A percentile compares a stretch with the other conserved stretches of the same genome.
These are phyloP conservation scores for Orthosia cruda DNA, from an alignment of 2,888 invertebrate species.

Conservation along the genomic window DNA sequence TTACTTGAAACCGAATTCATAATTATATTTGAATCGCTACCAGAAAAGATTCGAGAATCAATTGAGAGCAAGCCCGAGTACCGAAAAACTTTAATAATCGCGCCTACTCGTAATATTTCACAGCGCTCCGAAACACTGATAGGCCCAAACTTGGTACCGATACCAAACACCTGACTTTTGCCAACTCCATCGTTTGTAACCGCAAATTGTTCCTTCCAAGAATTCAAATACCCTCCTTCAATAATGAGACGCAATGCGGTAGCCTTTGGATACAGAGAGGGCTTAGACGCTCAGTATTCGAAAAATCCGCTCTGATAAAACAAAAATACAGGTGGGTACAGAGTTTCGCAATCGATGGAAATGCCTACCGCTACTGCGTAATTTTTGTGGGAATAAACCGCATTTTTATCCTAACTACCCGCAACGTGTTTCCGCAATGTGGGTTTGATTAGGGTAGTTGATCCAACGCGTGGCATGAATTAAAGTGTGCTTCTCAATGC, in stretches of 20 bases:
- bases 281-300: conserved; percentile 34
- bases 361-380: conserved; percentile 17
- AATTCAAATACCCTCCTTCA: conserved; percentile 72
- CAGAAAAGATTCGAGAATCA: conserved; percentile 24
- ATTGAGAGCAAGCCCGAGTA: conserved; percentile 22
- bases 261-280: conserved; percentile 61
- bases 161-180: conserved; percentile 68
- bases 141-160: conserved; percentile 61
- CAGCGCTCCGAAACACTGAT: conserved; percentile 51
- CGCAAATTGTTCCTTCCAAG: conserved; percentile 63
- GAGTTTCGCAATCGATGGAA: conserved; percentile 39
- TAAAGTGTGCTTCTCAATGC: not conserved
- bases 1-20: conserved; percentile 1
- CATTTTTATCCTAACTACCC: conserved; percentile 1
- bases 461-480: not conserved
- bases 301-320: conserved; percentile 49
- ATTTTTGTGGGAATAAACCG: conserved; percentile 8
- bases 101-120: conserved; percentile 45
- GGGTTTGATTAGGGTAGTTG: conserved; percentile 19
- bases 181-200: conserved; percentile 62
- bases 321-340: conserved; percentile 31
- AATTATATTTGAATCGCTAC: conserved; percentile 23
- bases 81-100: conserved; percentile 45
- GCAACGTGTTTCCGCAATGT: conserved; percentile 12
- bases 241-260: conserved; percentile 82